phyloP scores from a whole-genome alignment of 30 jellyfish, hydroid and myxozoan genomes.

The Nemopilema nomurai region DNA sequence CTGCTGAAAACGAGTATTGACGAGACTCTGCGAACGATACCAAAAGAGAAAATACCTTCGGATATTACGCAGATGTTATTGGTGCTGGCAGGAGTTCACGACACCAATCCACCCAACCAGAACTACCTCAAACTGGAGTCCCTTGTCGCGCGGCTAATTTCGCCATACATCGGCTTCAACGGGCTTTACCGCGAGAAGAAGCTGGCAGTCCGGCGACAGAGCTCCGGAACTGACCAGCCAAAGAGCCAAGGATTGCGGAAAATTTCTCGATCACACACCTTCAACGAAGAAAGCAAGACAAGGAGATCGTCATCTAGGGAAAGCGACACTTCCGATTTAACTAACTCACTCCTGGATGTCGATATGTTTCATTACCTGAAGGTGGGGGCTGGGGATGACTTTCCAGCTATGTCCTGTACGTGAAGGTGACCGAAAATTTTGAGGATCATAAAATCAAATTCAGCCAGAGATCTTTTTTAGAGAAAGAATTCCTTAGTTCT shows the following conservation, averaged over 20 bases:
- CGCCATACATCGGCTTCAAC: conserved; percentile 87
- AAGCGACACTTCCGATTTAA: conserved; percentile 52
- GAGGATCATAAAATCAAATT: no score
- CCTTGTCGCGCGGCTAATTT: conserved; percentile 72
- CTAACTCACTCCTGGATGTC: conserved; percentile 47
- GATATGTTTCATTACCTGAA: conserved; percentile 60
- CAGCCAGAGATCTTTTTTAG: no score
- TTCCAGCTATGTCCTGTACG: conserved; percentile 47
- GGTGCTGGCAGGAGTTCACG: conserved; percentile 89
- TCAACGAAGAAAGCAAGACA: conserved; percentile 69
- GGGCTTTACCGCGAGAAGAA: conserved; percentile 72
- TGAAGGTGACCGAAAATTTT: background rate
- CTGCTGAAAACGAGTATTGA: conserved; percentile 79
- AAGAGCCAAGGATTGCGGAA: conserved; percentile 35
- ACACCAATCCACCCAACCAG: conserved; percentile 81
- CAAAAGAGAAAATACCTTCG: conserved; percentile 67
- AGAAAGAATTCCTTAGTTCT: no score
- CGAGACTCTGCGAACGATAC: conserved; percentile 65
- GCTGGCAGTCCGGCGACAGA: conserved; percentile 63
- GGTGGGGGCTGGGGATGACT: conserved; percentile 58
- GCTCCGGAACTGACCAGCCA: conserved; percentile 60
- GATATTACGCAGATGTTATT: conserved; percentile 84
- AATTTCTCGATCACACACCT: conserved; percentile 75
- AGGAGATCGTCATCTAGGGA: conserved; percentile 36
- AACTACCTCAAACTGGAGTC: conserved; percentile 83